Base-by-base conservation (phyloP, 2,113 vertebrate species). In the Microtus montanus region DNA sequence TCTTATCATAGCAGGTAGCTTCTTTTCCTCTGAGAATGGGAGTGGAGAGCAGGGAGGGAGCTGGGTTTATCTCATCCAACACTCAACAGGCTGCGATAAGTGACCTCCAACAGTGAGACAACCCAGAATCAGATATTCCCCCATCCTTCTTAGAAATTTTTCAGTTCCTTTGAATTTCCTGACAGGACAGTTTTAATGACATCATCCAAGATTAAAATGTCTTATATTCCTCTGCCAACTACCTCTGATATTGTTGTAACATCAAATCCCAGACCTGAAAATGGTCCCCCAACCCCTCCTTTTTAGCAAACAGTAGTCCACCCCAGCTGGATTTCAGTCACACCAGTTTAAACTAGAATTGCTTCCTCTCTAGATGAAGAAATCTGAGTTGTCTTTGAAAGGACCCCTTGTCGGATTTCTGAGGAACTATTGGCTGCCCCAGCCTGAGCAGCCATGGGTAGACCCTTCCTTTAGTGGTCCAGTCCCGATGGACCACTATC, bases 211-310 rank as follows among this genome's bases (percentile, higher is more conserved):
- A 85, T 71, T 19, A 91, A 89, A 90, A 22, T 58, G 8, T 41
- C 47, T 52, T 80, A 8, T 64, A 85, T 88, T 66, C 66, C 52
- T 47, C 49, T 68, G 52, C 82, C 77, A 41, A 70, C 47, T 79
- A 44, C 0, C 0, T 86, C 47, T 70, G 19, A 78, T 75, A 52
- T 0, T 0, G 66, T 61, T 49, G 8, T 87, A 78, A 71, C 11
- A 30, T 90, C 95, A 93, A 92, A 91, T 38, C 30, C 20, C 78
- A 94, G 38, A 47, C 58, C 61, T 83, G 70, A 90, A 75, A 87
- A 63, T 24, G 35, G 7, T 19, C 75, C 64, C 71, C 80, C 63
- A 35, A 35, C 5, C 10, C 3, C 71, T 7, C 52, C 28, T 8
- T 33, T 2, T 28, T 64, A n/a, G 28, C 58, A 41, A 61, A 78